Conservation (phyloP, 2,113 vertebrate species). For the Elephantulus edwardii region DNA sequence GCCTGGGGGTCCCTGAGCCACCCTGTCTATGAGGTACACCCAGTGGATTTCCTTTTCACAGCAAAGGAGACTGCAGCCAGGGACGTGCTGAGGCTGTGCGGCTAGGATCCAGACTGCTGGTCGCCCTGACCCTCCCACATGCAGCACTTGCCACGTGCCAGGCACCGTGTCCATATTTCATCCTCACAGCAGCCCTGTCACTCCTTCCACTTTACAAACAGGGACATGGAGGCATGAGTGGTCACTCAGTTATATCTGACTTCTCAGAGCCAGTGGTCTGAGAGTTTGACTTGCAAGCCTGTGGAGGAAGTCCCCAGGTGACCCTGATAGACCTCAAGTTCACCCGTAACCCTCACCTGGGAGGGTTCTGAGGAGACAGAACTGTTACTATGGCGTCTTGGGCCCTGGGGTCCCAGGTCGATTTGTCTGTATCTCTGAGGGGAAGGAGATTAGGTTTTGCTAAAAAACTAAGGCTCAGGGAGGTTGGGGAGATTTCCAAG, state of each 20-base stretch:
- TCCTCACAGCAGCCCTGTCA: neutral
- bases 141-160: neutral
- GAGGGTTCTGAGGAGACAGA: neutral
- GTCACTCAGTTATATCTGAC: neutral
- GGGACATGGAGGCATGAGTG: neutral
- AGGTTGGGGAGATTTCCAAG: neutral
- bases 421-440: neutral
- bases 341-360: neutral
- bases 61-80: neutral
- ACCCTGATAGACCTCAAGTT: neutral
- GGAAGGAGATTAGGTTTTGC: neutral
- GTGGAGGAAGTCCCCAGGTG: no score
- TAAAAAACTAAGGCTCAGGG: neutral
- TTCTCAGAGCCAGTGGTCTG: no score
- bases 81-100: neutral
- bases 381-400: neutral
- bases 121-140: no score
- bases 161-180: neutral
- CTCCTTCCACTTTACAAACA: neutral
- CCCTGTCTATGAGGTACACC: accelerated
- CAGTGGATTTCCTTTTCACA: neutral
- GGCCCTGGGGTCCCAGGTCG: neutral
- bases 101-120: neutral
- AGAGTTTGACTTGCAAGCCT: no score
- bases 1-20: neutral